Percentiles rank a stretch among this genome's conserved stretches.
Conservation (phyloP, 2,797 vertebrate genomes). For the Tenualosa thibaudeaui region DNA sequence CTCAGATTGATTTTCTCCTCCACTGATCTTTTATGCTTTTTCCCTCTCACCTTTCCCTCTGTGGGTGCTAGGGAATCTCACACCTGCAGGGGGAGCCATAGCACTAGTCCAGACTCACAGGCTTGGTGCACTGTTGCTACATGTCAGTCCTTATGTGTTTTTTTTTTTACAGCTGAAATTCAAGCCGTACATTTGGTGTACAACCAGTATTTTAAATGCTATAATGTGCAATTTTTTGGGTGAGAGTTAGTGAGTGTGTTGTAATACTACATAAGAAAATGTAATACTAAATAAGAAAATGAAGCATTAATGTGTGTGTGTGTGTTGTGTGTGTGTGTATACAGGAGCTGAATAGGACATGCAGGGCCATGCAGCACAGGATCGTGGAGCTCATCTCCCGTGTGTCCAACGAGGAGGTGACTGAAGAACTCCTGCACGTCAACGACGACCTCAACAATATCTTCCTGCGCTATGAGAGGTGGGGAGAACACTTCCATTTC, state of each 20-base stretch:
- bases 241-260: neutral
- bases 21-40: neutral
- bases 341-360: conserved; percentile 91
- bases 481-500: neutral
- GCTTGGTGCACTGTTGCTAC: neutral
- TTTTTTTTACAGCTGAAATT: neutral
- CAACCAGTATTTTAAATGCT: neutral
- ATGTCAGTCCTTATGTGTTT: neutral
- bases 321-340: conserved; percentile 36
- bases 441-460: conserved; percentile 97
- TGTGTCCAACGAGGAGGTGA: conserved; percentile 93
- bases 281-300: no score
- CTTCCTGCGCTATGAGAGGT: conserved; percentile 94
- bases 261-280: neutral
- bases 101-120: conserved; percentile 40
- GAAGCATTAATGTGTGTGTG: neutral
- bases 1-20: neutral
- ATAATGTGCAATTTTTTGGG: neutral
- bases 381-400: conserved; percentile 91
- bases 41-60: neutral
- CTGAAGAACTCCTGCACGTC: conserved; percentile 90
- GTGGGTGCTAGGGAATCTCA: conserved; percentile 8
- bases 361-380: conserved; percentile 93
- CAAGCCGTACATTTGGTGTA: neutral
- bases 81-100: conserved; percentile 65